Evolutionary conservation across 1,140 invertebrate species (phyloP), one percentile per base, ranked within the genome.

Genomic region (Contarinia nasturtii): DNA sequence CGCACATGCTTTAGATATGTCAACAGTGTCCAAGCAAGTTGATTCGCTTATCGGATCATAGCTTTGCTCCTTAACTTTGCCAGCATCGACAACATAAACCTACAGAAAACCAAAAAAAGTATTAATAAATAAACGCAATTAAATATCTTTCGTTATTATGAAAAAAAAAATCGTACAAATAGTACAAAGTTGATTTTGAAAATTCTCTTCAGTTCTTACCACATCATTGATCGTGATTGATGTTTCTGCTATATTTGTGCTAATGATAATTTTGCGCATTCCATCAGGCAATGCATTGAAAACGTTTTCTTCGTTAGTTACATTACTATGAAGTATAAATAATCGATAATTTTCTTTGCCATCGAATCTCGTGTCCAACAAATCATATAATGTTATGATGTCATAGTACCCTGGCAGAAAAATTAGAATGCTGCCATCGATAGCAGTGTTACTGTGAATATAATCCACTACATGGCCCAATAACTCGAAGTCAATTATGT

Each of bases 331-430:
- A 3, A 92, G 64, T 37, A 79, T 71, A 51, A 80, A 79, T 1
- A 88, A 21, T 54, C 53, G 10, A 72, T 58, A 19, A 95, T 76
- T 33, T 70, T 67, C 20, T 54, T 53, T n/a, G n/a, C n/a, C n/a
- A n/a, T n/a, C n/a, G n/a, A n/a, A n/a, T n/a, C n/a, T n/a, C n/a
- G n/a, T n/a, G 10, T 72, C 57, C 19, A 95, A 76, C 45, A 69
- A 67, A 12, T 88, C 80, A 51, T 76, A 69, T 42, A 93, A 63
- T 0, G 66, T 67, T 1, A 86, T 76, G 52, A 97, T 95, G 50
- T 95, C 89, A 56, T 93, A 88, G 62, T 92, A 97, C 0, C 91
- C 91, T 0, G 93, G 86, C 3, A 98, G 64, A 68, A 96, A 97
- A 1, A 96, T 69, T 18, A 96, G 68, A 46, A 95, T 81, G 33